Base-by-base conservation (phyloP, 2,113 vertebrate species). In the Riparia riparia region DNA sequence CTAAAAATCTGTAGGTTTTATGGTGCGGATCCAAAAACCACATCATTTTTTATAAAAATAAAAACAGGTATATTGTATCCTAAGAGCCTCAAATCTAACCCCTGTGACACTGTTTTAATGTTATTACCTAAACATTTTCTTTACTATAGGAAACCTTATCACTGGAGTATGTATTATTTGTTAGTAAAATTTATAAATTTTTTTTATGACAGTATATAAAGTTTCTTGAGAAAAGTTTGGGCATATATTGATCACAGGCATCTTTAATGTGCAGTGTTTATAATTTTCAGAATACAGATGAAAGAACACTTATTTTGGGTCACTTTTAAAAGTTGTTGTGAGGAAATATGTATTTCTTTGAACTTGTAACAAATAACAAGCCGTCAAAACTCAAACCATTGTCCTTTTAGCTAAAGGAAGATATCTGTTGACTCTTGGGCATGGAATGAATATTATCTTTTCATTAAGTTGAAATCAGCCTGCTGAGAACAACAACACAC, bases 281-380 rank as follows among this genome's bases (percentile, higher is more conserved):
- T 65, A 68, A 77, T 44, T 54, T 44, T 87, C 37, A 93, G 64
- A 73, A 87, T 25, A 24, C 15, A 69, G 57, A 93, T 76, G 41
- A 95, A 97, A 96, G 81, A 93, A 68, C n/a, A 69, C 87, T 96
- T 95, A 96, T 96, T 96, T 87, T 2, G 16, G 61, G 89, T 95
- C 77, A 65, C 45, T n/a, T 69, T 82, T 82, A 64, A 51, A 95
- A 95, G 77, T 13, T 37, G 29, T 63, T 65, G 31, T 44, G 32
- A 96, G 94, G 84, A 94, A 97, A 93, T 70, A 86, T 34, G 76
- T 90, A 86, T 87, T 89, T 91, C 89, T 96, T 96, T 96, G 95
- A 96, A 96, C 86, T 45, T 80, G 31, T 85, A 95, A 89, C 72
- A 94, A 95, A 41, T 51, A 86, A 45, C 44, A 92, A 84, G 61